Percentiles rank a stretch among this genome's conserved stretches.
phyloP scores from a whole-genome alignment of 2,888 invertebrate genomes.

The Drosophila longiperda region DNA sequence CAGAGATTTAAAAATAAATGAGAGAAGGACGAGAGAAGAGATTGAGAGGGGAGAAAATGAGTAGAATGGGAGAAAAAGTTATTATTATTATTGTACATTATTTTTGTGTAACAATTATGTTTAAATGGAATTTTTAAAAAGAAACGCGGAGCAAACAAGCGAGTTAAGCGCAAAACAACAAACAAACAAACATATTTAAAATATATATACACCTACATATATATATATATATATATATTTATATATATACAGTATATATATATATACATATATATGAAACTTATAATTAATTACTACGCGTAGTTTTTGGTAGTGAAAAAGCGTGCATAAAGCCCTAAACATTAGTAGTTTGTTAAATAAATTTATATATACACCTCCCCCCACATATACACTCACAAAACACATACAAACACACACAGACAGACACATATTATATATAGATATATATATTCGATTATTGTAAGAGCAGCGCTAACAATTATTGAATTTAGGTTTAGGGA shows the following conservation, averaged over 20 bases:
- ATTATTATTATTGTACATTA: constrained; percentile 66
- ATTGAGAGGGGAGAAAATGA: constrained; percentile 3
- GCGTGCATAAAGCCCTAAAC: constrained; percentile 64
- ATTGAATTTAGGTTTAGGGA: constrained; percentile 70
- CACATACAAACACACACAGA: not conserved
- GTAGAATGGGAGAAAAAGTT: constrained; percentile 35
- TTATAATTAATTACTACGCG: constrained; percentile 64
- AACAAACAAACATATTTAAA: constrained; percentile 47
- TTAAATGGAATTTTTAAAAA: constrained; percentile 50
- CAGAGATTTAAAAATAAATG: constrained; percentile 16
- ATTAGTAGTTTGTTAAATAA: constrained; percentile 81
- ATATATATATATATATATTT: constrained; percentile 28
- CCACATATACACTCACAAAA: constrained; percentile 30
- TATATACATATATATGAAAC: constrained; percentile 29
- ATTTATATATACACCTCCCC: constrained; percentile 59
- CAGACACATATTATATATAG: constrained; percentile 26
- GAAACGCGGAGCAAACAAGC: constrained; percentile 53
- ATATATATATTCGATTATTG: constrained; percentile 52
- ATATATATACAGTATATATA: constrained; percentile 49
- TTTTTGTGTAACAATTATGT: constrained; percentile 58
- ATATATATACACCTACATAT: constrained; percentile 12
- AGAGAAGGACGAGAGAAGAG: not conserved
- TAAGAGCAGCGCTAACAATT: constrained; percentile 74
- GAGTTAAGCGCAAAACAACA: constrained; percentile 48
- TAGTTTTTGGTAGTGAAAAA: constrained; percentile 78